Percentiles rank a stretch among this genome's conserved stretches.
phyloP scores from a whole-genome alignment of 2,113 vertebrate species.

The Mesoclemmys tuberculata region DNA sequence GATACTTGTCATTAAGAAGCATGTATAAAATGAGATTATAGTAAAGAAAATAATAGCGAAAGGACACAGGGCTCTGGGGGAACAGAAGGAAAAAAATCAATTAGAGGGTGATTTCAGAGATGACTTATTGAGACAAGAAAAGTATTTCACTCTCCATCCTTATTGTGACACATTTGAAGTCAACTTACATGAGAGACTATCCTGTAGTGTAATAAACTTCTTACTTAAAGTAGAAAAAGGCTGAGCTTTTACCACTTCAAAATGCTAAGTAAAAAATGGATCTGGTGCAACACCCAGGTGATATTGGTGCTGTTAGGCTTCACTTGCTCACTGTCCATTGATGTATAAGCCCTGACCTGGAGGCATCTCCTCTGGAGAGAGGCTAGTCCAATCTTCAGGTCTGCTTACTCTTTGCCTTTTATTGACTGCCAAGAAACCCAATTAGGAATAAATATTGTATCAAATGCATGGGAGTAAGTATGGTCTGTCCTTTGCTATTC shows the following conservation, averaged over 20 bases:
- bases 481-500: too few relatives aligned
- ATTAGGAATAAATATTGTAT: too few relatives aligned
- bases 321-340: rapidly evolving
- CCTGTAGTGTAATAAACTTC: background rate
- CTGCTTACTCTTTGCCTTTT: too few relatives aligned
- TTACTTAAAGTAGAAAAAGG: background rate
- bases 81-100: background rate
- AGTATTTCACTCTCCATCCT: background rate
- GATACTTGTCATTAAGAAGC: background rate
- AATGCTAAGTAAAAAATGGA: background rate
- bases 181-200: background rate
- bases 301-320: background rate
- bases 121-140: background rate
- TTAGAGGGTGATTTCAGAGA: background rate
- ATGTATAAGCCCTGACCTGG: background rate
- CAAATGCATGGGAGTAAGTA: too few relatives aligned
- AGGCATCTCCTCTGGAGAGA: background rate
- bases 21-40: background rate
- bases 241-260: background rate
- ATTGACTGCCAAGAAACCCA: too few relatives aligned
- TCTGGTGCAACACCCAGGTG: background rate
- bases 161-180: conserved; percentile 5
- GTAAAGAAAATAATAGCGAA: background rate
- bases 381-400: too few relatives aligned
- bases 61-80: background rate